Percentiles rank a stretch among this genome's conserved stretches.
Evolutionary conservation across 2,113 vertebrate species (phyloP).

Genomic region (Meleagris gallopavo): DNA sequence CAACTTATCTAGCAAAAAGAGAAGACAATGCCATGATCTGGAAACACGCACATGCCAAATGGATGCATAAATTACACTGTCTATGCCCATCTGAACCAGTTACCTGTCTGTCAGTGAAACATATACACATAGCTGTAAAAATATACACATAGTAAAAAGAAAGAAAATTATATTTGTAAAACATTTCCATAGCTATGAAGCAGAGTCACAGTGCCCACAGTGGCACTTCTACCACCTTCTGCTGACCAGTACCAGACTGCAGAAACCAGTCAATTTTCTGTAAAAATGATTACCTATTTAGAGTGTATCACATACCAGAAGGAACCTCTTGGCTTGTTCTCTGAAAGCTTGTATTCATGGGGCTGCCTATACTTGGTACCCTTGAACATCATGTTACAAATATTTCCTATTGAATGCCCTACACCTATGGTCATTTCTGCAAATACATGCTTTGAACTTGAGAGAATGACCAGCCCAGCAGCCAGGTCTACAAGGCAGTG

Average conservation of each 20-base stretch:
- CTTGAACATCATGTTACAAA: neutral
- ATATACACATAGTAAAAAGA: neutral
- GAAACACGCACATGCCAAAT: constrained; percentile 72
- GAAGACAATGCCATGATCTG: constrained; percentile 78
- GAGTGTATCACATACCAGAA: neutral
- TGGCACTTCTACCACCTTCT: neutral
- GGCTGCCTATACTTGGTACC: neutral
- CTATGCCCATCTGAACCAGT: constrained; percentile 49
- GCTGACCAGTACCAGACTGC: neutral
- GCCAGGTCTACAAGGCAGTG: neutral
- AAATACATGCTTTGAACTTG: neutral
- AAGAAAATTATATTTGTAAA: neutral
- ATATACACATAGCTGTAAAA: neutral
- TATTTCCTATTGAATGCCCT: neutral
- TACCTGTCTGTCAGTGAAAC: constrained; percentile 32
- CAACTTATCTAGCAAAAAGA: constrained; percentile 79
- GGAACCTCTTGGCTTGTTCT: neutral
- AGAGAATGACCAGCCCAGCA: neutral
- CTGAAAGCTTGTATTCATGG: neutral
- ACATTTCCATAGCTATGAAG: neutral
- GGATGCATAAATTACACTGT: constrained; percentile 61
- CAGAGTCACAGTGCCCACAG: neutral
- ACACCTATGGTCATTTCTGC: neutral
- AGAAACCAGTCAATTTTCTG: neutral
- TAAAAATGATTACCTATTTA: neutral